phyloP scores from a whole-genome alignment of 2,113 vertebrate species.

The Melanocharis versteri region DNA sequence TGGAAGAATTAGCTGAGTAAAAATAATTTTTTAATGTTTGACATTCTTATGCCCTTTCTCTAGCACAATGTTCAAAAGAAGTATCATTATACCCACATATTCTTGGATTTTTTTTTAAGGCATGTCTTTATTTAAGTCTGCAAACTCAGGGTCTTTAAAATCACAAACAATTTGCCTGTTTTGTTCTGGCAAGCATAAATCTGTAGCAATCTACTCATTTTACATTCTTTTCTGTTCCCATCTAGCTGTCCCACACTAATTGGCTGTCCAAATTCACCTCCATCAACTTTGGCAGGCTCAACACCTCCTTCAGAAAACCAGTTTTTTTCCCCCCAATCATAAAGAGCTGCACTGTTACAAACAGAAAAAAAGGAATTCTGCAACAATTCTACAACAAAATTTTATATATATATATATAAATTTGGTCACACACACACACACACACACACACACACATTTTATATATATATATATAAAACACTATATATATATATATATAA shows the following conservation, averaged over 20 bases:
- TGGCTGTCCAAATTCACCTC: slow-evolving; percentile 20
- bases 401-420: background rate
- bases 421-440: background rate
- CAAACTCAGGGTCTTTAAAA: background rate
- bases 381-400: background rate
- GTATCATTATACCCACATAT: background rate
- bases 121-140: background rate
- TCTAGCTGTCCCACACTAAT: slow-evolving; percentile 9
- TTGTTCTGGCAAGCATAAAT: slow-evolving; percentile 49
- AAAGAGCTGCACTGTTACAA: background rate
- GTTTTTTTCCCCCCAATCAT: background rate
- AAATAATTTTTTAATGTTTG: slow-evolving; percentile 37
- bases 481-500: background rate
- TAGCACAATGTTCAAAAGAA: slow-evolving; percentile 11
- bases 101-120: background rate
- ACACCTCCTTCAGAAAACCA: slow-evolving; percentile 1
- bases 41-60: slow-evolving; percentile 24
- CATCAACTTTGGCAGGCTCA: slow-evolving; percentile 19
- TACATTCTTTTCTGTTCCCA: background rate
- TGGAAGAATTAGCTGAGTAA: slow-evolving; percentile 29
- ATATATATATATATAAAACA: background rate
- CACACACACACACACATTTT: background rate
- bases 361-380: background rate
- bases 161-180: slow-evolving; percentile 23
- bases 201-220: slow-evolving; percentile 34